Conservation (phyloP, 2,888 invertebrate species). For the Trachelus tabidus region DNA sequence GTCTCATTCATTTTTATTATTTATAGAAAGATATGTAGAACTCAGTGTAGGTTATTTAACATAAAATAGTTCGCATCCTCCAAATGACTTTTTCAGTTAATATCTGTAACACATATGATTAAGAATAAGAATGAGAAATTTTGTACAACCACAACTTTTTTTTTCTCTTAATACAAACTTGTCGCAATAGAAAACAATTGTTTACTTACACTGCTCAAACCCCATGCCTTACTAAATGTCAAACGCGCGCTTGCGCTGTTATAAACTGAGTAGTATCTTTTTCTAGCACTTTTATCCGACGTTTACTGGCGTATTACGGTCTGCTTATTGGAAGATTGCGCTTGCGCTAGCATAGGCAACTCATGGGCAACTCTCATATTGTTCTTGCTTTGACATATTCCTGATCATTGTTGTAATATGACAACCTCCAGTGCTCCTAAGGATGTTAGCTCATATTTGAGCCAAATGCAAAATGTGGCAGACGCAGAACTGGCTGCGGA, state of each 20-base stretch:
- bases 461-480: conserved; percentile 79
- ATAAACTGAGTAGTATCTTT: background rate
- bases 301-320: background rate
- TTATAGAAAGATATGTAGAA: conserved; percentile 7
- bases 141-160: background rate
- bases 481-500: conserved; percentile 84
- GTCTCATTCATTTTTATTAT: conserved; percentile 66
- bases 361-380: background rate
- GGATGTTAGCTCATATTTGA: conserved; percentile 77
- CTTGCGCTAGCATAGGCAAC: background rate
- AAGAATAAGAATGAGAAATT: background rate
- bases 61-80: background rate
- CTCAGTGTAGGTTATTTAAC: background rate
- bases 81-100: background rate
- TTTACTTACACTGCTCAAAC: background rate
- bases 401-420: conserved; percentile 68
- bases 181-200: background rate
- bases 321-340: background rate
- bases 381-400: background rate
- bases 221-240: background rate
- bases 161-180: background rate
- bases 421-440: conserved; percentile 70
- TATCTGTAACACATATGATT: background rate
- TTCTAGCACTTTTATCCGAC: background rate
- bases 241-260: background rate